Base-by-base conservation (phyloP, 2,797 vertebrate genomes). In the Pangasius larnaudii region DNA sequence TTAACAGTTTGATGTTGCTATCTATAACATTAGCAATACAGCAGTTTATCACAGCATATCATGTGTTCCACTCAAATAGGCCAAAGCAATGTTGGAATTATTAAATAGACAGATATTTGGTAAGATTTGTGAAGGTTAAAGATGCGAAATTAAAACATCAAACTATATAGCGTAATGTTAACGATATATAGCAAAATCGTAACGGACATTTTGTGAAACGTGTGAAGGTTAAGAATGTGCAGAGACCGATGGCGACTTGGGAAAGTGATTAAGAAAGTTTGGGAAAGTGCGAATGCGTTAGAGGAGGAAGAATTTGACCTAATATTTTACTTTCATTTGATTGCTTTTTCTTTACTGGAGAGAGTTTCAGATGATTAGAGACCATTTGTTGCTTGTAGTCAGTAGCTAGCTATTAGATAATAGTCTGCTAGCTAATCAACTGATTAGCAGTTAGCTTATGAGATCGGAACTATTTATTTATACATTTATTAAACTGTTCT, bases 181-280 rank as follows among this genome's bases (percentile, higher is more conserved):
- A 72, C 11, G 13, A 16, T 65, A 30, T 65, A n/a, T 36, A 4
- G 36, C 36, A 16, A 33, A 65, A 65, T 27, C 63, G 10, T 65
- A 9, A 30, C 13, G 18, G 65, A 67, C 30, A 67, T 67, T 33
- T 33, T 2, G 87, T 78, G 78, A 72, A 80, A n/a, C 13, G 78
- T 90, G 59, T 90, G 63, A 93, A 92, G 92, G 92, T 86, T 84
- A 86, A 91, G 93, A 91, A 87, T 56, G 49, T 90, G 19, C 36
- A 5, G 9, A 2, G 9, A 89, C 85, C 86, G n/a, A 59, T 53
- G 51, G 16, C 33, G 72, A 92, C 90, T 94, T 69, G 30, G 88
- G 95, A 91, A 95, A 93, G 94, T 94, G 94, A 89, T 69, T 49
- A 89, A 91, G 95, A 94, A 94, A 89, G 96, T 74, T 90, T 85